A percentile compares a stretch with the other conserved stretches of the same genome.
These are phyloP conservation scores for Allolobophora icterica DNA, from an alignment of 2,888 invertebrate species.

Conservation along the genomic window DNA sequence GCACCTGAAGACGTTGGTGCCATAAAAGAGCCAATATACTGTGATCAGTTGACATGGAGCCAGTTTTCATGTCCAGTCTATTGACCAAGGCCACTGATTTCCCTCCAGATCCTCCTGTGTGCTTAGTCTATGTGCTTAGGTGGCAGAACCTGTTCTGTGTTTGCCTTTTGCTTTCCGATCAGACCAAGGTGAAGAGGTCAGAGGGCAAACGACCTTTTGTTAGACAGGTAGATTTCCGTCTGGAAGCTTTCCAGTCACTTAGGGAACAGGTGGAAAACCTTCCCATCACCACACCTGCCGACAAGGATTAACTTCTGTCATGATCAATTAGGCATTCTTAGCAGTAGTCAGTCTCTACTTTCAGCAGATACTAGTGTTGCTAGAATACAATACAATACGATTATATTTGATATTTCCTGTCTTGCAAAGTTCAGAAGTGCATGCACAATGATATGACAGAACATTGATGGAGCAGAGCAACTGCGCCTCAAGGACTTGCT, in stretches of 20 bases:
- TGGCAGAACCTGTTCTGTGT: not conserved
- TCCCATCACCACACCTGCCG: not conserved
- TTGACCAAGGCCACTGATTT: not conserved
- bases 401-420: too few relatives aligned
- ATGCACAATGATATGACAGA: too few relatives aligned
- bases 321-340: not conserved
- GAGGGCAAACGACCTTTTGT: not conserved
- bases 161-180: not conserved
- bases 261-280: not conserved
- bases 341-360: not conserved
- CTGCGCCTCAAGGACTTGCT: too few relatives aligned
- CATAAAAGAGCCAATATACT: not conserved
- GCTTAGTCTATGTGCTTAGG: not conserved
- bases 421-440: too few relatives aligned
- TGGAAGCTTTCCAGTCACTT: conserved; percentile 1
- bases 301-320: not conserved
- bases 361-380: not conserved
- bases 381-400: not conserved
- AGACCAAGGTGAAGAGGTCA: not conserved
- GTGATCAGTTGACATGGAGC: not conserved
- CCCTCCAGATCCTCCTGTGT: not conserved
- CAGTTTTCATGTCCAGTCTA: not conserved
- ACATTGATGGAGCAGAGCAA: too few relatives aligned
- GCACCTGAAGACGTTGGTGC: not conserved
- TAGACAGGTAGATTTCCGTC: not conserved